Evolutionary conservation across 2,888 invertebrate genomes (phyloP).

Genomic region (Platycnemis pennipes): DNA sequence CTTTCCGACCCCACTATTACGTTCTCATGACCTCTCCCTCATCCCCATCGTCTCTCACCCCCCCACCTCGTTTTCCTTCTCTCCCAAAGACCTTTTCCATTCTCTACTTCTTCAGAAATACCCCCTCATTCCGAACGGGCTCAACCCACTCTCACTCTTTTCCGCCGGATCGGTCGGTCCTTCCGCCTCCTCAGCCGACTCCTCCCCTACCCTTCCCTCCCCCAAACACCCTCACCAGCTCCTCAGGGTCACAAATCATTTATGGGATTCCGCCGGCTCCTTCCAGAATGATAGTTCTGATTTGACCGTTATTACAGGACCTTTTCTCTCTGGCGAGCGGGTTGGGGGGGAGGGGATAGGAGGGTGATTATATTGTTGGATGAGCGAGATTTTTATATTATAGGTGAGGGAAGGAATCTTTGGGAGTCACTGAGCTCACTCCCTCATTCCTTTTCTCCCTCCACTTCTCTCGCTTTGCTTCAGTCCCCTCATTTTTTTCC

Average conservation of each 20-base stretch:
- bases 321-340: constrained; percentile 27
- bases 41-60: not conserved
- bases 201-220: not conserved
- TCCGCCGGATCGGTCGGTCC: not conserved
- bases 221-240: not conserved
- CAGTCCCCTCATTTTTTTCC: not conserved
- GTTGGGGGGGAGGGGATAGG: constrained; percentile 14
- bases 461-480: not conserved
- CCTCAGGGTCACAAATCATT: constrained; percentile 65
- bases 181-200: not conserved
- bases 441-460: not conserved
- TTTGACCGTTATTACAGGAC: constrained; percentile 63
- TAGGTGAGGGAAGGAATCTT: constrained; percentile 53
- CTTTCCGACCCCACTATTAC: not conserved
- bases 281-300: constrained; percentile 64
- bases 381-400: constrained; percentile 57
- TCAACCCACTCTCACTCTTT: not conserved
- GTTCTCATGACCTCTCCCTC: not conserved
- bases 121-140: not conserved
- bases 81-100: not conserved
- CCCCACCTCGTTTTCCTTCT: not conserved
- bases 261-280: constrained; percentile 61
- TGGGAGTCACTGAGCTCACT: constrained; percentile 16
- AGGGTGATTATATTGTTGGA: constrained; percentile 67
- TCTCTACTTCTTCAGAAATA: not conserved